A percentile compares a stretch with the other conserved stretches of the same genome.
These are phyloP conservation scores for Callospermophilus lateralis DNA, from an alignment of 2,113 vertebrate genomes.

Conservation along the genomic window DNA sequence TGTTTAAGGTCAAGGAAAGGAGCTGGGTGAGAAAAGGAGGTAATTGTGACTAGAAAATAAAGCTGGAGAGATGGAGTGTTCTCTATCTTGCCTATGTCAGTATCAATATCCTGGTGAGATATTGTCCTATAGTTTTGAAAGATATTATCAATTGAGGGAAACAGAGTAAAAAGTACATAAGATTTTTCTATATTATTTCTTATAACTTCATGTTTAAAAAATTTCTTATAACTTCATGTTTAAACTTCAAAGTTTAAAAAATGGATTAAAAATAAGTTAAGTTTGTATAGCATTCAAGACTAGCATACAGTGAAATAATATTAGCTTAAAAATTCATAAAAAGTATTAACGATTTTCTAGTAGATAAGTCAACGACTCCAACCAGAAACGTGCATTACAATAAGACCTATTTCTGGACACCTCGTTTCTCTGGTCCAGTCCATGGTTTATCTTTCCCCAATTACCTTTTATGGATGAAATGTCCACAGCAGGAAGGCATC, in stretches of 20 bases:
- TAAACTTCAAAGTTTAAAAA: not conserved
- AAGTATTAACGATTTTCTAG: not conserved
- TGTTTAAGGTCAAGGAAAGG: not conserved
- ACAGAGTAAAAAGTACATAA: fast-evolving
- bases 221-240: not conserved
- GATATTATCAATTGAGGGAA: not conserved
- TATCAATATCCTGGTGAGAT: not conserved
- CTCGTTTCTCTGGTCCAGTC: not conserved
- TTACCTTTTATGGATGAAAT: not conserved
- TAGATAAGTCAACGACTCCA: not conserved
- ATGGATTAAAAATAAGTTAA: not conserved
- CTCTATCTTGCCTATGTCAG: no score
- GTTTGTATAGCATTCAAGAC: not conserved
- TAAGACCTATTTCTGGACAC: not conserved
- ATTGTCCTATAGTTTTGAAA: not conserved
- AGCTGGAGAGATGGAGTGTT: not conserved
- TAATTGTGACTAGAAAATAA: not conserved
- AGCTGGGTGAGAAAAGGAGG: not conserved
- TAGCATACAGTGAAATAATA: not conserved
- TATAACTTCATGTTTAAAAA: not conserved
- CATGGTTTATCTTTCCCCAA: not conserved
- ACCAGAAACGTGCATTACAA: not conserved
- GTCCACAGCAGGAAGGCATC: not conserved
- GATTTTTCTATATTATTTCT: not conserved
- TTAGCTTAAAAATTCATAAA: not conserved